These are phyloP conservation scores for Lipophrys pholis DNA, from an alignment of 2,113 vertebrate species.

Conservation along the genomic window DNA sequence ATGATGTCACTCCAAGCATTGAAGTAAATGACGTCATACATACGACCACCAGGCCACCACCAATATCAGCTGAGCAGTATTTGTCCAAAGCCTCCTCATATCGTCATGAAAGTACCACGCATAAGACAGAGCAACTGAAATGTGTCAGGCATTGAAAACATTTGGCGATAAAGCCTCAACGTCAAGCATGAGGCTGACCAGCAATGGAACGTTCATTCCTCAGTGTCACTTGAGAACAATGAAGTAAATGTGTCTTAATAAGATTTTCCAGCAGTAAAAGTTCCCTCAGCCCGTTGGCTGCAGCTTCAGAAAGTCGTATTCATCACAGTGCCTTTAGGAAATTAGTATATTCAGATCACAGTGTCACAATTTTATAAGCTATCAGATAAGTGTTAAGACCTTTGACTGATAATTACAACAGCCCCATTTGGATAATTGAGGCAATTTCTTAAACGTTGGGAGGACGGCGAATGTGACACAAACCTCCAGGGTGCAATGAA, in stretches of 20 bases:
- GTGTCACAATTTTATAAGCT: neutral
- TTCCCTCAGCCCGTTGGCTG: too few species aligned
- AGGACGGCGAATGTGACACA: neutral
- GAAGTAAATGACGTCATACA: constrained; percentile 98
- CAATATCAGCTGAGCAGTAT: constrained; percentile 64
- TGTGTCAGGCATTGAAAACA: constrained; percentile 10
- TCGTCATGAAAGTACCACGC: constrained; percentile 6
- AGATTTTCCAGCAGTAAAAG: too few species aligned
- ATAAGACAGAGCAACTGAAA: neutral
- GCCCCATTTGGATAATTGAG: constrained; percentile 20
- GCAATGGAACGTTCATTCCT: constrained; percentile 21
- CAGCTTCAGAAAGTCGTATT: neutral
- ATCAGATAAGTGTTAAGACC: neutral
- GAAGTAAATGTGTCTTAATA: neutral
- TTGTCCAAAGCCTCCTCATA: neutral
- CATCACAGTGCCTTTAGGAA: neutral
- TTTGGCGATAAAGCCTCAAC: neutral
- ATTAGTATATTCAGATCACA: neutral
- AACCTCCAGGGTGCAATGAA: neutral
- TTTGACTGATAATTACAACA: constrained; percentile 23
- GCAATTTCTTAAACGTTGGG: constrained; percentile 11
- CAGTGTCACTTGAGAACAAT: constrained; percentile 10
- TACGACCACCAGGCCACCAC: constrained; percentile 96
- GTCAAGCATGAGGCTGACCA: constrained; percentile 31
- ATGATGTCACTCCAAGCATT: constrained; percentile 97